Evolutionary conservation across 2,797 vertebrate genomes (phyloP).

Genomic region (Alosa sapidissima): DNA sequence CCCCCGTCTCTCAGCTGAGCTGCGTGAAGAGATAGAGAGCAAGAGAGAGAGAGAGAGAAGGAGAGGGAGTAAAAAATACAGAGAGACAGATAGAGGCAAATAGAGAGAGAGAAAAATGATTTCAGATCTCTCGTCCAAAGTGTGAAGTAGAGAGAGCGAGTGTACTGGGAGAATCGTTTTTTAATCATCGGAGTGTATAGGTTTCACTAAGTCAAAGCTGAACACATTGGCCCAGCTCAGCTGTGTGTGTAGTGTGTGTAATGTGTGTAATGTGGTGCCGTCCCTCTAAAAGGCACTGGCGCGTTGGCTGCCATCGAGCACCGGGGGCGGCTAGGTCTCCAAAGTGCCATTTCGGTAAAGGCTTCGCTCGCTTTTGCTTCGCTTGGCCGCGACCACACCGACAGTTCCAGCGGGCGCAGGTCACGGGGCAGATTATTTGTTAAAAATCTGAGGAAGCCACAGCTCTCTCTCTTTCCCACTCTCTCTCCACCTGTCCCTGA

Average conservation of each 20-base stretch:
- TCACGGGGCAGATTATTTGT: constrained; percentile 13
- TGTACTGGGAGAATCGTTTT: constrained; percentile 12
- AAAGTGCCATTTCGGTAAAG: background rate
- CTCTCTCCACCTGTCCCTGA: background rate
- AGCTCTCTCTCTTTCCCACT: background rate
- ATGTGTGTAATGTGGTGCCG: background rate
- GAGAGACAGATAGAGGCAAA: constrained; percentile 37
- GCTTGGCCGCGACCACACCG: background rate
- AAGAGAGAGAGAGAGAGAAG: constrained; percentile 49
- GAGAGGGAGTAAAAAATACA: constrained; percentile 44
- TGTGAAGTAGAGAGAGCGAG: constrained; percentile 4
- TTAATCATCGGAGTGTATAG: background rate
- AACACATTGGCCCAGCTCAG: background rate
- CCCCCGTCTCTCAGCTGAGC: constrained; percentile 10
- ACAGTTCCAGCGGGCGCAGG: background rate
- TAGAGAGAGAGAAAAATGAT: constrained; percentile 25
- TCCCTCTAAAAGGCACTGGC: background rate
- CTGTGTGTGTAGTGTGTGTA: background rate
- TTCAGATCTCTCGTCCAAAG: background rate
- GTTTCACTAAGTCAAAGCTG: constrained; percentile 6
- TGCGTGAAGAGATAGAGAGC: constrained; percentile 26
- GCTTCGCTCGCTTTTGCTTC: background rate
- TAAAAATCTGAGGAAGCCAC: background rate
- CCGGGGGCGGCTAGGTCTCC: background rate
- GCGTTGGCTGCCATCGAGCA: background rate